Evolutionary conservation across 2,797 vertebrate genomes (phyloP), one percentile per base, ranked within the genome.

Genomic region (Protosalanx chinensis): DNA sequence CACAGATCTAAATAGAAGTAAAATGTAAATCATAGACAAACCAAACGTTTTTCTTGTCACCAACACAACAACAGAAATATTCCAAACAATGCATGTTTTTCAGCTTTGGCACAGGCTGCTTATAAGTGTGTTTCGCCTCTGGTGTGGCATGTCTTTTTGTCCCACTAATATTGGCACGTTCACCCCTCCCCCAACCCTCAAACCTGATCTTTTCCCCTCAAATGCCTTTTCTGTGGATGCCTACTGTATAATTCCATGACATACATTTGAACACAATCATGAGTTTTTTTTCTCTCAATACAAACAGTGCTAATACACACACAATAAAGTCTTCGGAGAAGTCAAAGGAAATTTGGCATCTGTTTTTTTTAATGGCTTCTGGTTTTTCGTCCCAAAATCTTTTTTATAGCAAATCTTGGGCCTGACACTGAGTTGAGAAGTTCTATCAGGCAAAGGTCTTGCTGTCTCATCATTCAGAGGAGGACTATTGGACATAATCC

Each of bases 351-450:
- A 87, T 88, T 93, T 92, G 91, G 90, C 90, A 87, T 91, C 82
- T 82, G 85, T 88, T 86, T 75, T 76, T 76, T 89, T 89, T 89
- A 90, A 92, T 91, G 91, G 92, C 91, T 93, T 93, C 85, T 82
- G 89, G 90, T 86, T 90, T 86, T 81, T 74, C 81, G 84, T 76
- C 64, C 71, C 73, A 81, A 84, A 85, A 86, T n/a, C n/a, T n/a
- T n/a, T n/a, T 79, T 64, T 79, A 80, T 84, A 32, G 73, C 84
- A 73, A 78, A 29, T 1, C 29, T 27, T 53, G 30, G 84, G 79
- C 76, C 68, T 74, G 65, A 56, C 51, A 73, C 70, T 32, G 77
- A 8, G 41, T 46, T 46, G 75, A 41, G 70, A 81, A 88, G 86
- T 86, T 81, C 76, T 64, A 56, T 20, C n/a, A 13, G 68, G 72